phyloP scores from a whole-genome alignment of 2,113 vertebrate genomes.

The Neomonachus schauinslandi region DNA sequence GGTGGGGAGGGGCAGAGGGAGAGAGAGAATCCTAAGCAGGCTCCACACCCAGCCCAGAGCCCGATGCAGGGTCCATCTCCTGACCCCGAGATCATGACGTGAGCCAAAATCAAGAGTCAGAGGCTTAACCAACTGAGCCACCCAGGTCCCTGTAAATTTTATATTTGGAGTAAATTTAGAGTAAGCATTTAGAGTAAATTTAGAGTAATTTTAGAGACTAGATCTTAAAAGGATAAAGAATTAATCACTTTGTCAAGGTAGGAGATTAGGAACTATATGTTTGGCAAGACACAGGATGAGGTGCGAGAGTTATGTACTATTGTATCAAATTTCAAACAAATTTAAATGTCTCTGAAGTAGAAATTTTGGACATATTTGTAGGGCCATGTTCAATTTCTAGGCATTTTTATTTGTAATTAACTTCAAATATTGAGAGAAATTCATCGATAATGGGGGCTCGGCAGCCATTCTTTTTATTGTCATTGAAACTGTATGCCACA shows the following conservation, averaged over 20 bases:
- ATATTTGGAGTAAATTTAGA: too few relatives aligned
- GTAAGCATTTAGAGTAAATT: neutral
- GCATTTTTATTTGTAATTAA: slow-evolving; percentile 33
- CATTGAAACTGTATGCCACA: neutral
- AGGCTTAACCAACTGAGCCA: neutral
- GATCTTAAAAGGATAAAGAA: neutral
- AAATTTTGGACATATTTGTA: slow-evolving; percentile 19
- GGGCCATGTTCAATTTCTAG: slow-evolving; percentile 18
- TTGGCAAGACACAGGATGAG: neutral
- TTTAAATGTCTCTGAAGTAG: neutral
- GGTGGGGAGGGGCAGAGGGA: neutral
- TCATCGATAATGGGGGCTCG: neutral
- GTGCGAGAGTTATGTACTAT: neutral
- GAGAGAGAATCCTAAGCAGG: neutral
- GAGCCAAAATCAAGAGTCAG: neutral
- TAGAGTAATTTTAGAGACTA: neutral
- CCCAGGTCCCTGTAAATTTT: neutral
- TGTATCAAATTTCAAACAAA: slow-evolving; percentile 14
- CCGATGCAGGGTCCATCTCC: neutral
- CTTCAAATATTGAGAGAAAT: neutral
- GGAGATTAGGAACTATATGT: neutral
- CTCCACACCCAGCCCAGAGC: neutral
- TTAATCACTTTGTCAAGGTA: neutral
- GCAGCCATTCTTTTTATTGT: neutral
- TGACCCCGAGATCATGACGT: neutral